These are phyloP conservation scores for Pampus argenteus DNA, from an alignment of 2,797 vertebrate species.

Conservation along the genomic window DNA sequence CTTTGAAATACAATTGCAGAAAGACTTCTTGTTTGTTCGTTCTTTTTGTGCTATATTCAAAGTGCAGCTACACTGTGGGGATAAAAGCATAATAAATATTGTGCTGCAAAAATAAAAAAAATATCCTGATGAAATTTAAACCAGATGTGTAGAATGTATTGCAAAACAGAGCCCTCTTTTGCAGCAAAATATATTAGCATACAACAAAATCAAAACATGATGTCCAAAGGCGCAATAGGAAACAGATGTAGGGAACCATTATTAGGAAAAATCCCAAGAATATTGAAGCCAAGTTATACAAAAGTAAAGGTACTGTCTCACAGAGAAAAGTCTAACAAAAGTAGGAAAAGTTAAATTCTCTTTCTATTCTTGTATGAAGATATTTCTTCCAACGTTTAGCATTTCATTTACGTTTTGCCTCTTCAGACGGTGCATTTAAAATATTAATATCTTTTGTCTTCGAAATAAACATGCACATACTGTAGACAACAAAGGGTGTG, in stretches of 20 bases:
- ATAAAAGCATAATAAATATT: constrained; percentile 30
- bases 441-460: constrained; percentile 15
- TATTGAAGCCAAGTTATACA: constrained; percentile 27
- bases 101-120: constrained; percentile 38
- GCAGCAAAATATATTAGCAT: constrained; percentile 49
- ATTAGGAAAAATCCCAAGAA: constrained; percentile 25
- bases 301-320: constrained; percentile 44
- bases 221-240: constrained; percentile 34
- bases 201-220: constrained; percentile 33
- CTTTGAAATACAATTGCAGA: neutral
- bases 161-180: constrained; percentile 32
- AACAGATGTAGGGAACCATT: constrained; percentile 39
- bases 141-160: neutral
- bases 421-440: constrained; percentile 54
- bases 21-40: constrained; percentile 1
- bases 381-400: constrained; percentile 9
- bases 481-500: constrained; percentile 31
- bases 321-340: neutral
- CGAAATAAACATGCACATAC: constrained; percentile 66
- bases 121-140: constrained; percentile 14
- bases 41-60: constrained; percentile 11
- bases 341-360: neutral
- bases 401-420: constrained; percentile 19
- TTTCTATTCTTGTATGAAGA: constrained; percentile 10
- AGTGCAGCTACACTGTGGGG: constrained; percentile 13